Evolutionary conservation across 2,888 invertebrate species (phyloP).

Genomic region (Ochropleura leucogaster): DNA sequence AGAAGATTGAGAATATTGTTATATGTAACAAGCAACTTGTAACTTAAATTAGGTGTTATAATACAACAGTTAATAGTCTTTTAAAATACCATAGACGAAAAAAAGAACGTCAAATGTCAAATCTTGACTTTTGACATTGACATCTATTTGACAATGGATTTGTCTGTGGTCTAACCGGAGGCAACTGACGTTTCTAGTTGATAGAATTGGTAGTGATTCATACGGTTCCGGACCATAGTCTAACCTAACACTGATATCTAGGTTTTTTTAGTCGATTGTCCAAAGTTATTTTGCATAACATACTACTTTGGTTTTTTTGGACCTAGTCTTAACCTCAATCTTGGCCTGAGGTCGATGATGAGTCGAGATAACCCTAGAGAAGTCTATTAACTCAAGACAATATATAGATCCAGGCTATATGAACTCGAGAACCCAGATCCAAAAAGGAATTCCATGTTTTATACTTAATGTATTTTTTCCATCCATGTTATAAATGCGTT

Average conservation of each 20-base stretch:
- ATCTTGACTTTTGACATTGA: conserved; percentile 6
- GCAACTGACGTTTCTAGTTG: background rate
- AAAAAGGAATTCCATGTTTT: no score
- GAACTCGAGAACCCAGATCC: no score
- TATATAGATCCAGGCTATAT: no score
- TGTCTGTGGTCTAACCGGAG: background rate
- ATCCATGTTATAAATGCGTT: no score
- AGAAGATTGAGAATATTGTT: conserved; percentile 10
- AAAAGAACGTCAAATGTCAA: background rate
- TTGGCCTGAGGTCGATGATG: no score
- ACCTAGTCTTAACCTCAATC: no score
- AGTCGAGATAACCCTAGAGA: no score
- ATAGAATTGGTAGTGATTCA: background rate
- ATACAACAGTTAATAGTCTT: background rate
- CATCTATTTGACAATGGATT: background rate
- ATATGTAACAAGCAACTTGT: background rate
- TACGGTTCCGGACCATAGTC: background rate
- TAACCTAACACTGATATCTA: background rate
- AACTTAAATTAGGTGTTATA: background rate
- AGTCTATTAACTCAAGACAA: no score
- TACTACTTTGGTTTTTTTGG: no score
- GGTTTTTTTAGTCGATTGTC: no score
- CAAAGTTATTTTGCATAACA: no score
- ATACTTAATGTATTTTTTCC: no score
- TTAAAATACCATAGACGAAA: background rate